Evolutionary conservation across 64 coral and sea anemone species (phyloP), one percentile per base, ranked within the genome.

Genomic region (Montipora efflorescens): DNA sequence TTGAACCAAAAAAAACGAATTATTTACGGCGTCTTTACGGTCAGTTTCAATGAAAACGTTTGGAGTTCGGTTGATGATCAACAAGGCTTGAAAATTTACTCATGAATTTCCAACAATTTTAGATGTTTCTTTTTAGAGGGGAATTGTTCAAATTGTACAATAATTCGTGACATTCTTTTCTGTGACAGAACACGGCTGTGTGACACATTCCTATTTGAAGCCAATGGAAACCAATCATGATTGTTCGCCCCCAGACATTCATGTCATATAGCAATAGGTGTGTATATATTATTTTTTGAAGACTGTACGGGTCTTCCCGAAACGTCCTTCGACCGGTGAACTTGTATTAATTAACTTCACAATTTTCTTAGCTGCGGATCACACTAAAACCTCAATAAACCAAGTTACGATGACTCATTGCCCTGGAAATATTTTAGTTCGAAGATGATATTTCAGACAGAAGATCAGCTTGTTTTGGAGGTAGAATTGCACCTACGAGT

Each of bases 381-480:
- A 86, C 16, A 12, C 55, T 67, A 9, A 18, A 22, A 49, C 45
- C 64, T 5, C 58, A 76, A 76, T 23, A 7, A 46, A 7, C 5
- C 3, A 45, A 86, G 71, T 71, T 19, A 51, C 19, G 22, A 49
- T 8, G 45, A 45, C 4, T 15, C n/a, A 8, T 48, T 13, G 11
- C 61, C 9, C 82, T 69, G 70, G 66, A 71, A 25, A 86, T 71
- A 13, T 18, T 68, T 68, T n/a, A 46, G 36, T 20, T 19, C 43
- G 18, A 86, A 44, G 2, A 86, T 86, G 82, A 71, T 86, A 21
- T 86, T 86, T 23, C 66, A 71, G 19, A 18, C 16, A 8, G 82
- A 86, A 20, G 82, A 86, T 86, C 82, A 86, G 47, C 48, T 86
- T n/a, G 64, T 86, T 71, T 50, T 86, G 45, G 82, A 86, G 12